Evolutionary conservation across 2,888 invertebrate species (phyloP).

Genomic region (Caenorhabditis becei): DNA sequence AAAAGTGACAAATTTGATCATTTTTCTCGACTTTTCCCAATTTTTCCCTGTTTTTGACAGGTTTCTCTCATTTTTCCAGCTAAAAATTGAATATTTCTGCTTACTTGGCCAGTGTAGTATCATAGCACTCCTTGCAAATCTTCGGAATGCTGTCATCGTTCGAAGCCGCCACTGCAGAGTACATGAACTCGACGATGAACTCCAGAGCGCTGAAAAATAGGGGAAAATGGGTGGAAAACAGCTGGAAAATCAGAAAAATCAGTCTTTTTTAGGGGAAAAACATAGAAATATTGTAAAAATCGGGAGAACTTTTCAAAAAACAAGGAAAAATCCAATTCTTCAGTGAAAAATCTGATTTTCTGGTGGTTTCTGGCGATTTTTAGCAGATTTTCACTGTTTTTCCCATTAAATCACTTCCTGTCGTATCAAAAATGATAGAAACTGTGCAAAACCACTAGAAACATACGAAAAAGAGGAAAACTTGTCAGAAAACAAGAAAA

Average conservation of each 20-base stretch:
- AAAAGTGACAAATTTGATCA: too few relatives aligned
- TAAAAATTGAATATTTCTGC: not conserved
- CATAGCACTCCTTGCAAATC: slow-evolving; percentile 67
- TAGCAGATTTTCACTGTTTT: not conserved
- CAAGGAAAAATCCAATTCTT: too few relatives aligned
- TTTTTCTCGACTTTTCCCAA: too few relatives aligned
- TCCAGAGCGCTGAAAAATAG: slow-evolving; percentile 58
- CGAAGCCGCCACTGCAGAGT: slow-evolving; percentile 29
- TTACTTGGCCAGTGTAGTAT: slow-evolving; percentile 65
- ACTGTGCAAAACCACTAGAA: too few relatives aligned
- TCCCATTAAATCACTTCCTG: too few relatives aligned
- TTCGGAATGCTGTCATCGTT: slow-evolving; percentile 61
- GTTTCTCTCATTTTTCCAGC: not conserved
- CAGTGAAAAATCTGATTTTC: too few relatives aligned
- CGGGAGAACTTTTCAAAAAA: too few relatives aligned
- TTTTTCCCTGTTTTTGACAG: not conserved
- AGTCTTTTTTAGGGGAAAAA: not conserved
- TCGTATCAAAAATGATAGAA: too few relatives aligned
- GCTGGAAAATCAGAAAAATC: not conserved
- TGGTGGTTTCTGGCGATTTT: not conserved
- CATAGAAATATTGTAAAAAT: too few relatives aligned
- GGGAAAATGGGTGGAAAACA: not conserved
- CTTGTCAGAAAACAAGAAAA: too few relatives aligned
- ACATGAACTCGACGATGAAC: slow-evolving; percentile 67
- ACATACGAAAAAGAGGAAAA: too few relatives aligned